A percentile compares a stretch with the other conserved stretches of the same genome.
phyloP scores from a whole-genome alignment of 2,888 invertebrate species.

The Allolobophora icterica region DNA sequence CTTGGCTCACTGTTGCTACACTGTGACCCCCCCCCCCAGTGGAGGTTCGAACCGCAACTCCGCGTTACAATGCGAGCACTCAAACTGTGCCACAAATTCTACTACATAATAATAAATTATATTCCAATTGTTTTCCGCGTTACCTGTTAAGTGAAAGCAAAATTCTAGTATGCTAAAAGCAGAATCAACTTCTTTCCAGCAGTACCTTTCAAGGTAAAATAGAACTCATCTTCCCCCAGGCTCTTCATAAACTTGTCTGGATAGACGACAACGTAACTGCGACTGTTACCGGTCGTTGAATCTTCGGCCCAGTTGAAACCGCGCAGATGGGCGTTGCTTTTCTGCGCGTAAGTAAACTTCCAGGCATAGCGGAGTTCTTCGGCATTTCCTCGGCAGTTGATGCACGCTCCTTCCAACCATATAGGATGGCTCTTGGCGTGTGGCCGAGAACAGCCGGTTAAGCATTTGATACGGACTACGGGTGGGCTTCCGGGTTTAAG shows the following conservation, averaged over 20 bases:
- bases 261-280: slow-evolving; percentile 8
- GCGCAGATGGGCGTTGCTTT: neutral
- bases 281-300: neutral
- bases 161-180: neutral
- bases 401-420: neutral
- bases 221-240: neutral
- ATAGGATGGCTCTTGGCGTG: neutral
- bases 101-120: no score
- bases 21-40: no score
- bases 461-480: neutral
- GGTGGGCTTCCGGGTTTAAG: neutral
- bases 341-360: neutral
- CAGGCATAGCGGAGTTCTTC: neutral
- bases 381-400: neutral
- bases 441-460: neutral
- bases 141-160: neutral
- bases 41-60: no score
- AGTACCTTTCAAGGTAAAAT: neutral
- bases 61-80: no score
- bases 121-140: neutral
- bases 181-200: neutral
- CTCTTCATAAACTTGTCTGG: neutral
- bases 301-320: neutral
- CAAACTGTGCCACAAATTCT: no score
- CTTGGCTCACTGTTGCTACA: no score